These are phyloP conservation scores for Enteromius treurensis DNA, from an alignment of 2,797 vertebrate genomes.

Conservation along the genomic window DNA sequence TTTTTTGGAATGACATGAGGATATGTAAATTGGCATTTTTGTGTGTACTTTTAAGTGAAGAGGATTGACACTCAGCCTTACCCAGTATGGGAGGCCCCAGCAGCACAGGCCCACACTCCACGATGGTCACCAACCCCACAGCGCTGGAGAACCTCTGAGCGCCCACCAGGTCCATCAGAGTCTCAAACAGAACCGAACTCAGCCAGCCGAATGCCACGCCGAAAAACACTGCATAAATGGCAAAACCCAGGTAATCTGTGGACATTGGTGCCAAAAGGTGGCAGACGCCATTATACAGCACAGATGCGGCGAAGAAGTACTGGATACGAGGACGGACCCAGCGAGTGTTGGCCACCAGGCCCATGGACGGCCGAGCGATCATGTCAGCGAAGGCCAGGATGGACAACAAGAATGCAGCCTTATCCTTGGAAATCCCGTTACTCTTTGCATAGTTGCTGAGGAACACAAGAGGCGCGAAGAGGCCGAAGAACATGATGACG, in stretches of 20 bases:
- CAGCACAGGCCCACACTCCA: slow-evolving; percentile 93
- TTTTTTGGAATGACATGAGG: not conserved
- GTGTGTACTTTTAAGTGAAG: not conserved
- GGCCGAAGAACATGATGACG: slow-evolving; percentile 93
- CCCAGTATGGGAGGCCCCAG: slow-evolving; percentile 91
- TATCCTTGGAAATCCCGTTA: slow-evolving; percentile 85
- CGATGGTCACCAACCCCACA: slow-evolving; percentile 94
- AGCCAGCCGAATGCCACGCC: slow-evolving; percentile 97
- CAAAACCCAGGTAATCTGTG: slow-evolving; percentile 82
- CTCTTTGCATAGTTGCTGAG: slow-evolving; percentile 95
- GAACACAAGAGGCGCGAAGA: slow-evolving; percentile 94
- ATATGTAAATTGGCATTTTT: not conserved
- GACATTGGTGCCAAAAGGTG: slow-evolving; percentile 87
- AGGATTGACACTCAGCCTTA: slow-evolving; percentile 63
- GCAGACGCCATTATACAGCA: slow-evolving; percentile 92
- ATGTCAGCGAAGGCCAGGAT: slow-evolving; percentile 96
- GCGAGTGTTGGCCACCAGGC: slow-evolving; percentile 91
- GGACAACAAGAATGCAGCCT: slow-evolving; percentile 91
- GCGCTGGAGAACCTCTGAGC: slow-evolving; percentile 94
- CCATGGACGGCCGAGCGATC: slow-evolving; percentile 96
- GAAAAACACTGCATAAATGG: slow-evolving; percentile 91
- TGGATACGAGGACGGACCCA: slow-evolving; percentile 91
- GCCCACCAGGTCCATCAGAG: slow-evolving; percentile 96
- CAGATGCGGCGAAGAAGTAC: slow-evolving; percentile 89
- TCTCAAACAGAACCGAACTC: slow-evolving; percentile 93